Evolutionary conservation across 35 echinoderm and acorn worm genomes (phyloP), one percentile per base, ranked within the genome.

Genomic region (Diadema setosum): DNA sequence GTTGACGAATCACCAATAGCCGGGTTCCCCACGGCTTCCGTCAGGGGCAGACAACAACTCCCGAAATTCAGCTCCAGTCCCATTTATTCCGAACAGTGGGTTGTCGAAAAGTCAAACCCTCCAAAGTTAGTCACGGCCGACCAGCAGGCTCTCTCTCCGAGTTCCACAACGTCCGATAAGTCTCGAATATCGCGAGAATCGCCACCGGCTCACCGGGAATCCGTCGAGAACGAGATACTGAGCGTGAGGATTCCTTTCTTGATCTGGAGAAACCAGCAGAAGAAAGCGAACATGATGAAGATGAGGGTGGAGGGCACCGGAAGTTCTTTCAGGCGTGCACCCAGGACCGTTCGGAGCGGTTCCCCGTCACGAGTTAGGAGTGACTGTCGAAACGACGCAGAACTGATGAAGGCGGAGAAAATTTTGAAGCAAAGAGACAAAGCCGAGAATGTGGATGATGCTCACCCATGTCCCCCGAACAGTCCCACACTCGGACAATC

Each of bases 231-330:
- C 44, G 73, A 78, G 44, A 41, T 78, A 21, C 2, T 78, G 73
- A 78, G 17, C 44, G 24, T 78, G 35, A 78, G 85, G 41, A 33
- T 87, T 4, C 85, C 85, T 3, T 70, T 87, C 11, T 5, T 87
- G 25, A 75, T 87, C 15, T 87, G 65, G 85, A 87, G 45, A 36
- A 87, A 87, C 26, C 39, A 73, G 25, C 85, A 87, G 41, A 65
- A 87, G 34, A 43, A 48, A 32, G 85, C 70, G 42, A 18, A 32
- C 16, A 34, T 84, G 1, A 11, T 30, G 36, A 42, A 17, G 9
- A 65, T 69, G 41, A 65, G 46, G 39, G n/a, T 52, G 4, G 30
- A 49, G 30, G 32, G 61, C 83, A 74, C 5, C 37, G 69, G 65
- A 25, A 78, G 30, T 32, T 41, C 33, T 21, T 41, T 78, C 24